Base-by-base conservation (phyloP, 2,113 vertebrate genomes). In the Platysternon megacephalum region DNA sequence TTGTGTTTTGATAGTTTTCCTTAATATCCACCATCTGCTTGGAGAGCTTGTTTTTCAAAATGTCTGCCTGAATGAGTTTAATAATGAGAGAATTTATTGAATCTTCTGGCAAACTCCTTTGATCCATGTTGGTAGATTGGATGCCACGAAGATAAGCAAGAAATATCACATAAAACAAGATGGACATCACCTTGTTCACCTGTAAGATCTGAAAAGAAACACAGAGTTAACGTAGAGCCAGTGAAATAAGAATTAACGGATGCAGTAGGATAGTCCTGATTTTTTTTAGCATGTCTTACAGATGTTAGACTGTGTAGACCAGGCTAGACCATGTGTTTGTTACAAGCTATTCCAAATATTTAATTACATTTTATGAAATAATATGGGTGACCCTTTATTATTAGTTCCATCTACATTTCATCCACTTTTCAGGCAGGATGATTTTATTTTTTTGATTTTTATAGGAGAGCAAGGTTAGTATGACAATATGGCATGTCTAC, bases 131-230 rank as follows among this genome's bases (percentile, higher is more conserved):
- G 97, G 98, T 99, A 92, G 99, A 99, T 94, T 99, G 99, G 98
- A 99, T 98, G 98, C 99, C 99, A 98, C 99, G 99, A 98, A 99
- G 99, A 99, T 99, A 99, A 98, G 99, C 93, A 91, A 99, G 99
- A 98, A 99, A 99, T 99, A 99, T 99, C 98, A 99, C 98, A 98
- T 99, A 99, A 98, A 99, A 98, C 98, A 99, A 98, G 99, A 99
- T 99, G 99, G 99, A 99, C 99, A 99, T 99, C 99, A 99, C 99
- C 99, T 99, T 99, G 99, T 99, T 99, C 99, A 99, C 99, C 99
- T 99, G 99, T 99, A 99, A 99, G 98, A 99, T 98, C 99, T 99
- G 98, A 28, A 97, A 98, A 97, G 97, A 90, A 97, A 98, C 42
- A 97, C n/a, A 95, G 83, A 85, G 79, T 93, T 93, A 97, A 10